Base-by-base conservation (phyloP, 1,140 invertebrate species). In the Sarcophaga bullata region DNA sequence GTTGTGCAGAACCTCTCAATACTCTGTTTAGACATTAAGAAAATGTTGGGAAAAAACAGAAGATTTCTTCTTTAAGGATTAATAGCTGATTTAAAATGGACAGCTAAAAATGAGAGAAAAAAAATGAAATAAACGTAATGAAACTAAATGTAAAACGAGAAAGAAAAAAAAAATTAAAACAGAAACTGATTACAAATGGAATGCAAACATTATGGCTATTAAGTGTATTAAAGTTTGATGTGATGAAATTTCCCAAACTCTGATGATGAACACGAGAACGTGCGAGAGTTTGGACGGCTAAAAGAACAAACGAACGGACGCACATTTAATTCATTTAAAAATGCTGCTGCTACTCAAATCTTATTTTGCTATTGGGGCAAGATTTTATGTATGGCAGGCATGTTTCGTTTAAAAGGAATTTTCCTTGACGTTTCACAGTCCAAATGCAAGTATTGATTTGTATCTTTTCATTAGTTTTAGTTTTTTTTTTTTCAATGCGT, bases 121-220 rank as follows among this genome's bases (percentile, higher is more conserved):
- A 37, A 37, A 37, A 37, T 37, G 25, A 37, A 37, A 37, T 37
- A 37, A 37, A 37, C 25, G 25, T 37, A 37, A 37, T 37, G 25
- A 37, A 1, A 2, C 25, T 37, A 73, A 73, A 47, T 73, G 73
- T 37, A 73, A 76, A 76, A 47, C 48, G 73, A 48, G 17, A 47
- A 76, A 76, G 25, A 76, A 13, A 73, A 19, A 37, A 73, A 17
- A 19, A n/a, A 9, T 73, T 17, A n/a, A 37, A 73, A 19, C 8
- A 73, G 68, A 8, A 9, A 50, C 73, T 50, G 48, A 50, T 50
- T 47, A 50, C 48, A 50, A 62, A 80, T 80, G 52, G 80, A 80
- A 80, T 68, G 80, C 52, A 80, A 80, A 80, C n/a, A 76, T 76
- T 47, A 68, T 68, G 62, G 75, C 73, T 78, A 78, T 52, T 78